A percentile compares a stretch with the other conserved stretches of the same genome.
phyloP scores from a whole-genome alignment of 2,113 vertebrate species.

The Meleagris gallopavo region DNA sequence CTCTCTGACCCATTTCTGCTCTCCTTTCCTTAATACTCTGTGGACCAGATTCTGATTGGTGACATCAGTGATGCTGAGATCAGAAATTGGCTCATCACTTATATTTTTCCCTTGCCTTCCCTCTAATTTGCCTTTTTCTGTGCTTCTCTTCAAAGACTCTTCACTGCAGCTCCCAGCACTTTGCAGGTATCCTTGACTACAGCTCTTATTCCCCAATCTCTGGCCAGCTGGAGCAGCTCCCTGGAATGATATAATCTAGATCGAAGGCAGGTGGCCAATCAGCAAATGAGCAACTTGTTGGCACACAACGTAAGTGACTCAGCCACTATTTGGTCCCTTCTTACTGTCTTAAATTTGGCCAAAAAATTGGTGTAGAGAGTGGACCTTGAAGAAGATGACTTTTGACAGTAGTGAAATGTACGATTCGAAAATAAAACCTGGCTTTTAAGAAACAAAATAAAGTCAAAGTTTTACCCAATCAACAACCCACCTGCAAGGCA shows the following conservation, averaged over 20 bases:
- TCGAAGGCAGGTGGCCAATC: slow-evolving; percentile 45
- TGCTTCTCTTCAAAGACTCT: slow-evolving; percentile 8
- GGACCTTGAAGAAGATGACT: neutral
- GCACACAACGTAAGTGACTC: slow-evolving; percentile 36
- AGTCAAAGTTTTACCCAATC: neutral
- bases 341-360: neutral
- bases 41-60: slow-evolving; percentile 14
- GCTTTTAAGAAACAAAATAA: neutral
- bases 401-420: neutral
- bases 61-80: slow-evolving; percentile 61
- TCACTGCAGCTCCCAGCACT: slow-evolving; percentile 21
- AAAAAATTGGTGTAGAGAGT: neutral
- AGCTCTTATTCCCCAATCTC: slow-evolving; percentile 36
- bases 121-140: slow-evolving; percentile 32
- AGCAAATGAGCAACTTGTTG: neutral
- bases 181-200: slow-evolving; percentile 75
- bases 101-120: slow-evolving; percentile 10
- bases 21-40: slow-evolving; percentile 5
- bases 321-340: neutral
- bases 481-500: neutral
- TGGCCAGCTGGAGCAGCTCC: slow-evolving; percentile 47
- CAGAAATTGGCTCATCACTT: slow-evolving; percentile 62
- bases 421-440: neutral
- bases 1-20: slow-evolving; percentile 21
- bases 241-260: slow-evolving; percentile 47